Base-by-base conservation (phyloP, 2,797 vertebrate species). In the Neosilurus mollespiculum region DNA sequence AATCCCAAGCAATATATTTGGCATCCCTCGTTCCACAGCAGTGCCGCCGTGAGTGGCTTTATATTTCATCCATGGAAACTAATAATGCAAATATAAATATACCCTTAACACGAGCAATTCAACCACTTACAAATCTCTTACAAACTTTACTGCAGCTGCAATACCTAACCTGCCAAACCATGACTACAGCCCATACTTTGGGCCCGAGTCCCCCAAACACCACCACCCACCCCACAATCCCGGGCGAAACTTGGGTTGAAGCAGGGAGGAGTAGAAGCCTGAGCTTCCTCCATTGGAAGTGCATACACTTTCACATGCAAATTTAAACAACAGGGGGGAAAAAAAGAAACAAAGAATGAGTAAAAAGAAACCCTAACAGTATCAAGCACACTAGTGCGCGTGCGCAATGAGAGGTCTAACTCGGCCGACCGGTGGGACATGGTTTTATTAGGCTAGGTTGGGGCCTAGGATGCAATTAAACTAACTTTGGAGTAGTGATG, bases 221-320 rank as follows among this genome's bases (percentile, higher is more conserved):
- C 59, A 7, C 59, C 61, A 62, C 61, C 22, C 7, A 8, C 9
- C 20, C 4, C 18, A n/a, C 22, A 9, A 0, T 20, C 43, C 4
- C 18, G 11, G 11, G 58, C 65, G 77, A 65, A 78, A 65, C 77
- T 30, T 20, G 9, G 59, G 43, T 11, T 65, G 43, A 61, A n/a
- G 16, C 20, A 26, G 59, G 61, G 73, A 24, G 34, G 20, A 78
- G n/a, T 12, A n/a, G n/a, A 65, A 16, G 34, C 43, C 43, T 24
- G n/a, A 9, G 59, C 77, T 78, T 78, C 59, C 61, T 78, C 15
- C n/a, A 53, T 64, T 64, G 59, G 64, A 77, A 43, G 37, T 51
- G n/a, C 62, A 65, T n/a, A 26, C 61, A 65, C 37, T 65, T 78
- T 78, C 61, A 65, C 53, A 78, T 78, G 76, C 43, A 64, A 65